phyloP scores from a whole-genome alignment of 2,113 vertebrate genomes.

The Emydocephalus ijimae region DNA sequence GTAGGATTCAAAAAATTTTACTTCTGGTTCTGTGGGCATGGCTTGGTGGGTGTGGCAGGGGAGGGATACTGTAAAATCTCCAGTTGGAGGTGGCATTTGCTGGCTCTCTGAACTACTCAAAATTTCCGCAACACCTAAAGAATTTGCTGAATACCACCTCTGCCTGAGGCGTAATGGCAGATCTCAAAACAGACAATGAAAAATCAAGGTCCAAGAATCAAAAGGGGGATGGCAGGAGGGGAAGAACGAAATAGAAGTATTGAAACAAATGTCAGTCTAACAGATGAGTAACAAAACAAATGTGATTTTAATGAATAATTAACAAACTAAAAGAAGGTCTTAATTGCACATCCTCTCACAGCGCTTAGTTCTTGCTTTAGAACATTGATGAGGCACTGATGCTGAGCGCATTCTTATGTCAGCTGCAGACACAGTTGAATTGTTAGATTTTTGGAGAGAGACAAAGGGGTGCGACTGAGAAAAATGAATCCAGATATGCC shows the following conservation, averaged over 20 bases:
- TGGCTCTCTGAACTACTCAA: no score
- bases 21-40: no score
- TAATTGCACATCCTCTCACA: neutral
- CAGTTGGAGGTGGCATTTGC: no score
- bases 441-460: neutral
- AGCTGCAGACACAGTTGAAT: neutral
- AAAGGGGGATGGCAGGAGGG: neutral
- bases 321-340: neutral
- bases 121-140: no score
- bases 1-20: no score
- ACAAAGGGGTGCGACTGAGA: neutral
- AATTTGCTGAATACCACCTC: no score
- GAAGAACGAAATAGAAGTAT: neutral
- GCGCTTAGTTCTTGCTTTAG: neutral
- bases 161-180: neutral
- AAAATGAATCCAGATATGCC: neutral
- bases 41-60: no score
- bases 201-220: neutral
- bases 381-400: neutral
- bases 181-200: neutral
- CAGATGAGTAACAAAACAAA: neutral
- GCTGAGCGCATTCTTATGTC: neutral
- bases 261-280: slow-evolving; percentile 1
- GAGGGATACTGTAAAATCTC: no score
- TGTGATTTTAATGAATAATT: neutral